Evolutionary conservation across 2,797 vertebrate species (phyloP).

Genomic region (Chelidonichthys spinosus): DNA sequence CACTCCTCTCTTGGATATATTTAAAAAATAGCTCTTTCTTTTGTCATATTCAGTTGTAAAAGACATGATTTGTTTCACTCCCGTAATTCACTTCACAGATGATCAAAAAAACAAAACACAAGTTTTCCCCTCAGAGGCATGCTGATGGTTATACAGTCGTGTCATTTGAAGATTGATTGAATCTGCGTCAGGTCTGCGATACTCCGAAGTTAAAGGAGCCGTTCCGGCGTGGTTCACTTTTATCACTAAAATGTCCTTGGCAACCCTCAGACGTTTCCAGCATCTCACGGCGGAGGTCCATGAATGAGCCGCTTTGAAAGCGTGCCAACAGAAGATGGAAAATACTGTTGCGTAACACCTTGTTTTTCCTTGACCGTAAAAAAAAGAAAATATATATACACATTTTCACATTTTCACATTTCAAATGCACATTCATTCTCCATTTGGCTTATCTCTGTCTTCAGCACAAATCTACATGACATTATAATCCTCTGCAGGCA

Average conservation of each 20-base stretch:
- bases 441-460: neutral
- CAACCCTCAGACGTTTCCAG: constrained; percentile 64
- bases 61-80: neutral
- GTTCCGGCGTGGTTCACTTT: constrained; percentile 58
- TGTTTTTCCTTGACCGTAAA: constrained; percentile 35
- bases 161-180: constrained; percentile 40
- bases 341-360: constrained; percentile 54
- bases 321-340: constrained; percentile 62
- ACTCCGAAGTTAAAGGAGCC: constrained; percentile 41
- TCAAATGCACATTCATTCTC: constrained; percentile 13
- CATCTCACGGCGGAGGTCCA: constrained; percentile 43
- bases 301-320: constrained; percentile 54
- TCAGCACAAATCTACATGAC: neutral
- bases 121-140: neutral
- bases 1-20: neutral
- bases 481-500: constrained; percentile 17
- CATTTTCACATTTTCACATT: neutral
- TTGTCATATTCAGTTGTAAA: neutral
- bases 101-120: neutral
- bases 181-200: constrained; percentile 12
- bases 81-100: constrained; percentile 16
- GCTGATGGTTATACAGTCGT: neutral
- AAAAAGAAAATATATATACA: neutral
- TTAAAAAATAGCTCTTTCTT: neutral
- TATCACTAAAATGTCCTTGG: constrained; percentile 74